Conservation (phyloP, 2,888 invertebrate species). For the Octodonta nipae region DNA sequence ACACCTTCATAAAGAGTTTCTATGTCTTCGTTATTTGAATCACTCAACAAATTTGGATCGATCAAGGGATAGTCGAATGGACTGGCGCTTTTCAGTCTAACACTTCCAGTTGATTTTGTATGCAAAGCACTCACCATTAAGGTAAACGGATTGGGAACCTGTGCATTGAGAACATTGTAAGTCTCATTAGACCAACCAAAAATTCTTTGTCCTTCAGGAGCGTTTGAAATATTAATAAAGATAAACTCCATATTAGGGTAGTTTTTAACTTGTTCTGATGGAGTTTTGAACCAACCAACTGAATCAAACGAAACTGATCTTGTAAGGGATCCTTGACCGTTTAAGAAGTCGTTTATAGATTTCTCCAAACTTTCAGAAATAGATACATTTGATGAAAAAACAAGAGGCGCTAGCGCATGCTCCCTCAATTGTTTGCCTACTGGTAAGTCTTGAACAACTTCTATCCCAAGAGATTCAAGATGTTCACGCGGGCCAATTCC, state of each 20-base stretch:
- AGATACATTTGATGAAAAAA: conserved; percentile 47
- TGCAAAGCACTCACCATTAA: conserved; percentile 17
- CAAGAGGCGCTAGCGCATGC: conserved; percentile 34
- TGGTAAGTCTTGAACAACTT: conserved; percentile 49
- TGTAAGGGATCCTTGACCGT: conserved; percentile 10
- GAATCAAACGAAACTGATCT: neutral
- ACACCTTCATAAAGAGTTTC: conserved; percentile 40
- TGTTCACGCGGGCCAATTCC: conserved; percentile 58
- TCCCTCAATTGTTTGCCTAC: conserved; percentile 69
- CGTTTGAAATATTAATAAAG: neutral
- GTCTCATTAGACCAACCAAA: conserved; percentile 17
- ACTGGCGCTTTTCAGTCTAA: conserved; percentile 25
- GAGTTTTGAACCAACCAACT: conserved; percentile 5
- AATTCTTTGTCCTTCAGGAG: neutral
- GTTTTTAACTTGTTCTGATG: neutral
- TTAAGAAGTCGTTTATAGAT: conserved; percentile 39
- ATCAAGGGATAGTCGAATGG: conserved; percentile 39
- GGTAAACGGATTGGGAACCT: conserved; percentile 6
- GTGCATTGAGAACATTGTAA: conserved; percentile 27
- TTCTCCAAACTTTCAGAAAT: conserved; percentile 40
- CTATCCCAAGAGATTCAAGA: conserved; percentile 43
- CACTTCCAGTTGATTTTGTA: conserved; percentile 44
- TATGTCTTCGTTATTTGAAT: conserved; percentile 36
- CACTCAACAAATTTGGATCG: conserved; percentile 54
- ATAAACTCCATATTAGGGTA: conserved; percentile 5